Evolutionary conservation across 1,140 invertebrate genomes (phyloP).

Genomic region (Spodoptera litura): DNA sequence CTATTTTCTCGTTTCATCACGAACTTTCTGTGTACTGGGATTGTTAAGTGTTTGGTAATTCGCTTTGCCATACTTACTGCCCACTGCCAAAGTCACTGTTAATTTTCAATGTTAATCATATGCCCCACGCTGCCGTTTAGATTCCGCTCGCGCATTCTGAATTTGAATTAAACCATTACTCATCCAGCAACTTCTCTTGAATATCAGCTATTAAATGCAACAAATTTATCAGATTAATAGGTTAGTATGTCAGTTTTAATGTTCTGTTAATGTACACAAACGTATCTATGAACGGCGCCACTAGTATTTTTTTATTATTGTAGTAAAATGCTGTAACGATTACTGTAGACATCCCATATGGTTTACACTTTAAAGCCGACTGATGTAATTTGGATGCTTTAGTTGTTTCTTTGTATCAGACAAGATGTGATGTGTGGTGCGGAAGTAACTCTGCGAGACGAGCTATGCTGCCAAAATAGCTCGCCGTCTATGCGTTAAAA

Average conservation of each 20-base stretch:
- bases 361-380: not conserved
- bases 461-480: constrained; percentile 42
- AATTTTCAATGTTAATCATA: constrained; percentile 34
- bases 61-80: not conserved
- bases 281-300: not conserved
- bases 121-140: constrained; percentile 11
- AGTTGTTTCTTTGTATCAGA: constrained; percentile 3
- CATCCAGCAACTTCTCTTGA: constrained; percentile 9
- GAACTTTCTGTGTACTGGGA: constrained; percentile 10
- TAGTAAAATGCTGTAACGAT: constrained; percentile 17
- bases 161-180: constrained; percentile 28
- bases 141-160: constrained; percentile 22
- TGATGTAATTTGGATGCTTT: constrained; percentile 16
- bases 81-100: constrained; percentile 18
- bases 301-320: constrained; percentile 6
- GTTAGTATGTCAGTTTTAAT: constrained; percentile 28
- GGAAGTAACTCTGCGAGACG: constrained; percentile 40
- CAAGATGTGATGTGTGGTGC: constrained; percentile 4
- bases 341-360: not conserved
- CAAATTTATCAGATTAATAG: constrained; percentile 7
- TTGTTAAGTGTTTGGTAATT: not conserved
- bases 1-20: constrained; percentile 15
- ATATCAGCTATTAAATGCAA: constrained; percentile 18
- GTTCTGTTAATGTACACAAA: constrained; percentile 8
- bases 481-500: constrained; percentile 26